These are phyloP conservation scores for Lysiphlebus fabarum DNA, from an alignment of 1,140 invertebrate genomes.

Conservation along the genomic window DNA sequence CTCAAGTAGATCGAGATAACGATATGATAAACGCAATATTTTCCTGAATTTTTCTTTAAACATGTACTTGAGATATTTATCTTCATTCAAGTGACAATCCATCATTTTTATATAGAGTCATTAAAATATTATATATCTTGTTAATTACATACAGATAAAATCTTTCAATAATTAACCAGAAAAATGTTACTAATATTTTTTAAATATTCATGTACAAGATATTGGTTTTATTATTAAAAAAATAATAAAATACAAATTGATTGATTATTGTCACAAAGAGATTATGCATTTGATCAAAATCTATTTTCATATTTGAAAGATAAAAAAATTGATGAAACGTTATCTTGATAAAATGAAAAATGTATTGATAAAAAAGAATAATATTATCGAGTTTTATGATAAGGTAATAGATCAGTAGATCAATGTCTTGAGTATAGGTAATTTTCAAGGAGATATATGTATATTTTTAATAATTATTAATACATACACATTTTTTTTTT, in stretches of 20 bases:
- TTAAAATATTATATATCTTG: not conserved
- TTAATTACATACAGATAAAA: no score
- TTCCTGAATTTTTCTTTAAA: not conserved
- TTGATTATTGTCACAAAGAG: not conserved
- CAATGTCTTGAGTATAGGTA: not conserved
- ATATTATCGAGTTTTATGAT: not conserved
- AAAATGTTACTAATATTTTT: no score
- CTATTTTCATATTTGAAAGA: not conserved
- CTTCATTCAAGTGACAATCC: not conserved
- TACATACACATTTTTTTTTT: no score
- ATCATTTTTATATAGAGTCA: constrained; percentile 1
- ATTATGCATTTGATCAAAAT: not conserved
- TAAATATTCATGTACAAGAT: no score
- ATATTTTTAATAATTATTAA: no score
- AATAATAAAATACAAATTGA: not conserved
- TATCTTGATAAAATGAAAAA: not conserved
- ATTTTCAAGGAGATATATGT: no score
- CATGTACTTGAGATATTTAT: not conserved
- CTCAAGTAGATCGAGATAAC: not conserved
- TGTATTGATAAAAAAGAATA: not conserved
- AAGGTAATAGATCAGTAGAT: constrained; percentile 10
- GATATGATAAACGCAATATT: not conserved
- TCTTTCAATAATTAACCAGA: no score
- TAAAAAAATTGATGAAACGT: not conserved
- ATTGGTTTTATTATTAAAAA: no score